Base-by-base conservation (phyloP, 2,888 invertebrate species). In the Pseudoips prasinana region DNA sequence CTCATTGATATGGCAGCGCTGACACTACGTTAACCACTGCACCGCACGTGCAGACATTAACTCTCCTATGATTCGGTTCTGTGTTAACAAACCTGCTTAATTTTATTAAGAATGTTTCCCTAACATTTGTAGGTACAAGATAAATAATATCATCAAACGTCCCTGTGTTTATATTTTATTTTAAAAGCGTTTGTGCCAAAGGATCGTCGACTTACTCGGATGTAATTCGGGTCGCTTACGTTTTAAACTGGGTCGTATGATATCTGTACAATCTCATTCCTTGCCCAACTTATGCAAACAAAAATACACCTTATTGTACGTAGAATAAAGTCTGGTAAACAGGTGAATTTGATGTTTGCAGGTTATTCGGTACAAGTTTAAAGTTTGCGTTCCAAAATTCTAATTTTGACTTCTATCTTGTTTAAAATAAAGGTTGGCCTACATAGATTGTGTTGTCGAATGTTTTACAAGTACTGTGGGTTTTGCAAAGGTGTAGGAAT, bases 191-290 rank as follows among this genome's bases (percentile, higher is more conserved):
- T 47, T 47, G 55, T 50, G 47, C 51, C 58, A 52, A 46, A 52
- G 56, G 46, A 52, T 46, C 44, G 57, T 56, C 46, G 37, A 50
- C 53, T 50, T 56, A 46, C 44, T 40, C 44, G 42, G 33, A 46
- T 46, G 36, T 44, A 50, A 54, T 58, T 58, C 52, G 58, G 58
- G 44, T 58, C 49, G 55, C 58, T 58, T 52, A 60, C 58, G 33
- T 60, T 58, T 58, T 49, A 58, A 60, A 58, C 61, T 58, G 52
- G 61, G 58, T 50, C 49, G 59, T 33, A 38, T 57, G 55, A 56
- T 57, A 56, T 60, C 57, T 58, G 24, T 24, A 33, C 46, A 39
- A 45, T 34, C 32, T 41, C 27, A 7, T 25, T 38, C 22, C 44
- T 38, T 36, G 25, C 10, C 2, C 14, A 8, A 29, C 14, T 6